These are phyloP conservation scores for Pterois miles DNA, from an alignment of 2,797 vertebrate genomes.

Conservation along the genomic window DNA sequence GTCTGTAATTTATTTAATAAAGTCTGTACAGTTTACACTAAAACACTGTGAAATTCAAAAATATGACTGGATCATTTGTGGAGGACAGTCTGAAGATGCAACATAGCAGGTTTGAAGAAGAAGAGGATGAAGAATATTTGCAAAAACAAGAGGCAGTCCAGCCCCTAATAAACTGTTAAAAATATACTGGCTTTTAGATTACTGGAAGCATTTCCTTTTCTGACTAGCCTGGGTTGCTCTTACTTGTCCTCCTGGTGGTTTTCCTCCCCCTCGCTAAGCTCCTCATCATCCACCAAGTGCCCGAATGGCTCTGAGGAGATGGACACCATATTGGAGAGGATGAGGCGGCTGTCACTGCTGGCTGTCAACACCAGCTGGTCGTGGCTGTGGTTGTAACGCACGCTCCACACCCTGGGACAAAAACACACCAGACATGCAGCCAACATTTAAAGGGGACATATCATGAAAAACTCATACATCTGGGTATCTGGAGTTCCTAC, in stretches of 20 bases:
- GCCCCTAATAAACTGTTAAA: background rate
- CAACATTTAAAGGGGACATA: background rate
- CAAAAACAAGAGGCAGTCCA: background rate
- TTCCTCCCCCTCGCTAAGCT: constrained; percentile 95
- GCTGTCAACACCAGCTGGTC: constrained; percentile 96
- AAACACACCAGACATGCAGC: constrained; percentile 3
- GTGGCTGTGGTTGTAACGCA: constrained; percentile 98
- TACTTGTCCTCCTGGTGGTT: constrained; percentile 92
- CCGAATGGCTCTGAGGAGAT: constrained; percentile 99
- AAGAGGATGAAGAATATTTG: too few relatives aligned
- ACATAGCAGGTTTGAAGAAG: too few relatives aligned
- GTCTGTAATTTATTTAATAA: too few relatives aligned
- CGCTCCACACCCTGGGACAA: constrained; percentile 93
- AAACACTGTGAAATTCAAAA: too few relatives aligned
- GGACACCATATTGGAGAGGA: constrained; percentile 99
- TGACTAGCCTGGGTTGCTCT: constrained; percentile 18
- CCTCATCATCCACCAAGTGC: constrained; percentile 96
- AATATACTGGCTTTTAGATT: background rate
- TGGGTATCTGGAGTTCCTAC: too few relatives aligned
- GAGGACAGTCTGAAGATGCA: too few relatives aligned
- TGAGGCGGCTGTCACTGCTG: constrained; percentile 98
- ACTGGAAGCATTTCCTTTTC: background rate
- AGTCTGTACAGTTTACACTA: too few relatives aligned
- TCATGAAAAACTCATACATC: too few relatives aligned
- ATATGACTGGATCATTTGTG: too few relatives aligned